phyloP scores from a whole-genome alignment of 2,797 vertebrate genomes.

The Gambusia yucatana region DNA sequence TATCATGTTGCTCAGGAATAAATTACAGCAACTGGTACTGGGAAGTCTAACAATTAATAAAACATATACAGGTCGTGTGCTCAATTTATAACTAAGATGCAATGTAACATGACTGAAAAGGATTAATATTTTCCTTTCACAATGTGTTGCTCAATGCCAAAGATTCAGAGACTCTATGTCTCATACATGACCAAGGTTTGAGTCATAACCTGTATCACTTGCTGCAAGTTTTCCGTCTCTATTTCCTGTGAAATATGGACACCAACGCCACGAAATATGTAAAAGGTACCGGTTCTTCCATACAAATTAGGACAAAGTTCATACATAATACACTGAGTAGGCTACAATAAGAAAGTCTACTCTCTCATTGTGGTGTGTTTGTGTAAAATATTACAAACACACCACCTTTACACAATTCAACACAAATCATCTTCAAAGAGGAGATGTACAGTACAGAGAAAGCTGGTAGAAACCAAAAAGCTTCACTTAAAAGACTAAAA shows the following conservation, averaged over 20 bases:
- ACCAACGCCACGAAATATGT: neutral
- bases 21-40: neutral
- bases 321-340: neutral
- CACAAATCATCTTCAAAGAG: constrained; percentile 35
- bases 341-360: neutral
- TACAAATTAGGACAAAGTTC: constrained; percentile 12
- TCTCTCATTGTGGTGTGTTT: no score
- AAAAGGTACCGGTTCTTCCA: constrained; percentile 15
- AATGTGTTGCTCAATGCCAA: neutral
- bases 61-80: neutral
- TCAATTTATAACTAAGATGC: neutral
- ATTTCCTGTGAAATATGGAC: neutral
- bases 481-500: constrained; percentile 25
- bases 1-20: neutral
- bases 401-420: neutral
- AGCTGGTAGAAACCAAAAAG: constrained; percentile 32
- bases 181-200: neutral
- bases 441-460: constrained; percentile 17
- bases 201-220: neutral
- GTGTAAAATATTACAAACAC: neutral
- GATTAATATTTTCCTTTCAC: neutral
- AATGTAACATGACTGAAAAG: neutral
- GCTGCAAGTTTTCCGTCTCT: neutral
- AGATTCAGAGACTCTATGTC: neutral
- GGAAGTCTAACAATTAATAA: neutral